These are phyloP conservation scores for Creontiades dilutus DNA, from an alignment of 2,888 invertebrate genomes.

Conservation along the genomic window DNA sequence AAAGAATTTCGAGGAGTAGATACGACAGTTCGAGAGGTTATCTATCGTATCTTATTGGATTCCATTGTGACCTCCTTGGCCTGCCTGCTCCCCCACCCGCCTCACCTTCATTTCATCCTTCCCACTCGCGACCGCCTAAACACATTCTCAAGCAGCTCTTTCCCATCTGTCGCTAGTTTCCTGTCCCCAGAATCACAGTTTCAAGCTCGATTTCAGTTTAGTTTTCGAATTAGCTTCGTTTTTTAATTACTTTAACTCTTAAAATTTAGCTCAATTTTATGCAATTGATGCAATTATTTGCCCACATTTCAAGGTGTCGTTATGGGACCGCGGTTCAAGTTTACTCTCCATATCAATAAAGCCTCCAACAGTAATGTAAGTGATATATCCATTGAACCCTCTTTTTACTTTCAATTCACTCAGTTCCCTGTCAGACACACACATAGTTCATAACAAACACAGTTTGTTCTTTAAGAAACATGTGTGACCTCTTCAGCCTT, in stretches of 20 bases:
- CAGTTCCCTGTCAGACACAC: no score
- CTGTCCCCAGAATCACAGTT: background rate
- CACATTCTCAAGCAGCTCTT: constrained; percentile 27
- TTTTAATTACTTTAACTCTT: background rate
- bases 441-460: no score
- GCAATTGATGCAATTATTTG: background rate
- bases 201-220: background rate
- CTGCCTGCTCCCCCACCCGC: background rate
- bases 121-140: constrained; percentile 50
- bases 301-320: background rate
- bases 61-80: constrained; percentile 27
- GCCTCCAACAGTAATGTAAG: constrained; percentile 46
- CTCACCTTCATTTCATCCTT: constrained; percentile 38
- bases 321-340: constrained; percentile 66
- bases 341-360: constrained; percentile 68
- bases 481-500: no score
- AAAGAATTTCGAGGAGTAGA: constrained; percentile 45
- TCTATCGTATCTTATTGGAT: constrained; percentile 59
- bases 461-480: no score
- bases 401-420: no score
- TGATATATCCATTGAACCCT: background rate
- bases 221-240: background rate
- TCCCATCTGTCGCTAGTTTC: constrained; percentile 50
- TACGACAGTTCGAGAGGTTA: constrained; percentile 58
- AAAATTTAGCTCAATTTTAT: background rate